phyloP scores from a whole-genome alignment of 2,113 vertebrate genomes.

The Strigops habroptila region DNA sequence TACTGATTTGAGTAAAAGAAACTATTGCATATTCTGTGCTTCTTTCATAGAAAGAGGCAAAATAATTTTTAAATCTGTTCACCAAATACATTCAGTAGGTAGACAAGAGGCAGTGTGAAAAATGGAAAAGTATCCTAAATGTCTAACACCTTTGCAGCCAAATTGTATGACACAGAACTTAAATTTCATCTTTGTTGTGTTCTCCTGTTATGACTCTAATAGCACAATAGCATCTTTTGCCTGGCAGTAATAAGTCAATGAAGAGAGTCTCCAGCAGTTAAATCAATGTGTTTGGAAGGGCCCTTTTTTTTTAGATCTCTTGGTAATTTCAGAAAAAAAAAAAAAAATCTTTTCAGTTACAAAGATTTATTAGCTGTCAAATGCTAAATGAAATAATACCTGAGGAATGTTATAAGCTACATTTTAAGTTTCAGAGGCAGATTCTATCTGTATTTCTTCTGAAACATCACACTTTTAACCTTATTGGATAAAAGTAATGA shows the following conservation, averaged over 20 bases:
- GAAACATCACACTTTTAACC: not conserved
- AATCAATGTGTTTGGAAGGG: constrained; percentile 12
- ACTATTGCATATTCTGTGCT: not conserved
- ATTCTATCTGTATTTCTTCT: not conserved
- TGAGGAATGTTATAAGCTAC: not conserved
- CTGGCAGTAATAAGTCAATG: not conserved
- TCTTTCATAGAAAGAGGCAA: not conserved
- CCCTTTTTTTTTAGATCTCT: not conserved
- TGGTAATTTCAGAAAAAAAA: not conserved
- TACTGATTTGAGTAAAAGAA: not conserved
- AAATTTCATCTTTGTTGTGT: not conserved
- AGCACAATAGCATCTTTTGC: constrained; percentile 11
- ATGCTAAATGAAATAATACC: constrained; percentile 21
- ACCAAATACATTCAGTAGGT: not conserved
- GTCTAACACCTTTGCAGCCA: not conserved
- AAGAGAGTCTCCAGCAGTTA: not conserved
- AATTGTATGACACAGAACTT: not conserved
- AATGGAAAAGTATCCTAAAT: not conserved
- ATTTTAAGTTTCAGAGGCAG: not conserved
- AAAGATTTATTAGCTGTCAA: constrained; percentile 10
- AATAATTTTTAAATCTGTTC: not conserved
- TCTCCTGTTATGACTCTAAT: constrained; percentile 1
- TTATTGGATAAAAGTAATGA: not conserved
- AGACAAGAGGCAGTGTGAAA: not conserved
- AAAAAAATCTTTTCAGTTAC: not conserved